These are phyloP conservation scores for Chromis chromis DNA, from an alignment of 2,797 vertebrate species.

Conservation along the genomic window DNA sequence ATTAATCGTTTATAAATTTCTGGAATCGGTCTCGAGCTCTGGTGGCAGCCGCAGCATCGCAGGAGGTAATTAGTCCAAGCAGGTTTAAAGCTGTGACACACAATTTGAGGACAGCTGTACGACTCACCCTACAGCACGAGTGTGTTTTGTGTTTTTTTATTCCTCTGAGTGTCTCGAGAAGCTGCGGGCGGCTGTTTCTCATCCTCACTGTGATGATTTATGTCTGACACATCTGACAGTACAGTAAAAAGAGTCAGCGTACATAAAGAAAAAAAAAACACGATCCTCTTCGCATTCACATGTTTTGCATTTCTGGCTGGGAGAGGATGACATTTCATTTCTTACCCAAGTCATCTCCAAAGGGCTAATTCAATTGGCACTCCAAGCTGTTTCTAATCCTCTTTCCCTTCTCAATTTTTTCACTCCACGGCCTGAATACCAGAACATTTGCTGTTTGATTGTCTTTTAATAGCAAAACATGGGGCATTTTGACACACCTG, in stretches of 20 bases:
- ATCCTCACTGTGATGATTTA: constrained; percentile 79
- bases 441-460: constrained; percentile 71
- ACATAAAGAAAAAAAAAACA: constrained; percentile 58
- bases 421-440: constrained; percentile 55
- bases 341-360: constrained; percentile 79
- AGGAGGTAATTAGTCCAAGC: constrained; percentile 61
- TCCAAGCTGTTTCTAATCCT: constrained; percentile 80
- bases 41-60: constrained; percentile 29
- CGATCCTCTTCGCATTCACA: constrained; percentile 78
- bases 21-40: constrained; percentile 42
- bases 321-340: constrained; percentile 85
- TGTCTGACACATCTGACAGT: constrained; percentile 73
- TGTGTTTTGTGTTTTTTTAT: constrained; percentile 30
- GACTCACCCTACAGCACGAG: constrained; percentile 50
- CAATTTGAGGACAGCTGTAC: constrained; percentile 63
- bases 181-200: constrained; percentile 73
- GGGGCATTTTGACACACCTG: constrained; percentile 44
- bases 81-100: constrained; percentile 54
- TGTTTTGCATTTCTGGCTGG: constrained; percentile 85
- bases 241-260: constrained; percentile 74
- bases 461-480: constrained; percentile 62
- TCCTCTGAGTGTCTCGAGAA: constrained; percentile 48
- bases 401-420: constrained; percentile 49
- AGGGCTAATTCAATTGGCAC: constrained; percentile 85
- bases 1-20: constrained; percentile 32